phyloP scores from a whole-genome alignment of 2,113 vertebrate genomes.

The Ageneiosus marmoratus region DNA sequence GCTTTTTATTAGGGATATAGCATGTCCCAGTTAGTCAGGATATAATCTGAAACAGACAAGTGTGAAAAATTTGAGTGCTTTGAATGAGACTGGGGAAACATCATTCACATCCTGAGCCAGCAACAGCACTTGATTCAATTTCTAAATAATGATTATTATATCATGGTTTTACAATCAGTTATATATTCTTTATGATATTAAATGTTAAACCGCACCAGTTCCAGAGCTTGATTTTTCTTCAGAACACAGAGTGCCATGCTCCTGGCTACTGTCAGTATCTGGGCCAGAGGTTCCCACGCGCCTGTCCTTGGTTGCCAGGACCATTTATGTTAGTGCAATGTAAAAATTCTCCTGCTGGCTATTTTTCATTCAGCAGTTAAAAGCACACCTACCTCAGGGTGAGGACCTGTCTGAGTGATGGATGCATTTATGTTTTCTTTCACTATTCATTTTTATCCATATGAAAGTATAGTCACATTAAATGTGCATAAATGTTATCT shows the following conservation, averaged over 20 bases:
- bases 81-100: background rate
- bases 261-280: conserved; percentile 38
- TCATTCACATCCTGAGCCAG: background rate
- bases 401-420: conserved; percentile 32
- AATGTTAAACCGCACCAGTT: background rate
- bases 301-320: conserved; percentile 37
- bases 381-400: conserved; percentile 10
- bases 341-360: conserved; percentile 41
- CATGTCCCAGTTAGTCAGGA: background rate
- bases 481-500: background rate
- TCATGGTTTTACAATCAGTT: background rate
- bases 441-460: conserved; percentile 7
- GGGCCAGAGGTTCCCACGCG: conserved; percentile 36
- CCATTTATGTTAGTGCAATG: conserved; percentile 32
- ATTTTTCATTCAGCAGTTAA: conserved; percentile 47
- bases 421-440: conserved; percentile 21
- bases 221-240: background rate
- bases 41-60: conserved; percentile 4
- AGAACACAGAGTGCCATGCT: background rate
- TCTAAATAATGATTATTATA: background rate
- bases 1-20: background rate
- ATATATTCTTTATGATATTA: background rate
- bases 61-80: background rate
- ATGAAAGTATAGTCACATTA: background rate
- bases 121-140: background rate